Evolutionary conservation across 2,888 invertebrate genomes (phyloP), one percentile per base, ranked within the genome.

Genomic region (Zootermopsis nevadensis): DNA sequence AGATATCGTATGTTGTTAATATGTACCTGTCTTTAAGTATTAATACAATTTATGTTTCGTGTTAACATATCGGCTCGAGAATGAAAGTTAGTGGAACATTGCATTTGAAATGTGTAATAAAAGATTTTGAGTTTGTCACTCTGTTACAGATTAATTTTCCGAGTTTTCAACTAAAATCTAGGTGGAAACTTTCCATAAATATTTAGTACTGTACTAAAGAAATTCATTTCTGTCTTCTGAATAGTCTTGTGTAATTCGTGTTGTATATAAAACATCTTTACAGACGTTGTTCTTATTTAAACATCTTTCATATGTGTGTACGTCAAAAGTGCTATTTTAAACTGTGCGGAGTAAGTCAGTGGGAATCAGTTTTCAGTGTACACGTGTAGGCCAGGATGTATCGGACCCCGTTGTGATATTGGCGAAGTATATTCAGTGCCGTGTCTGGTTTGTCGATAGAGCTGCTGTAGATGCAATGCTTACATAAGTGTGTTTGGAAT

Each of bases 111-210:
- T 35, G 72, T 35, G 3, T 35, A 35, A 8, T 33, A 7, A 4
- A 35, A 35, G 24, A 35, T n/a, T 72, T 35, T 35, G 38, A 35
- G 22, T 19, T 72, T 31, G 31, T 35, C 19, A 35, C 7, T 31
- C 1, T 67, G 7, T 33, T 72, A 35, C 19, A 72, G 2, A 35
- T 4, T 33, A 72, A 24, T 72, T 72, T 31, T 4, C 24, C 22
- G 6, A 72, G 72, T 72, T 72, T 72, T 35, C 35, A 72, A 35
- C 22, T 72, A 19, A 35, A 72, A 72, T 72, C 38, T 31, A 31
- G 72, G 22, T 72, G 72, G 72, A 72, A 33, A 72, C 72, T 35
- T 6, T 72, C 30, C 19, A 30, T 67, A 55, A 55, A 55, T n/a
- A n/a, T 15, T 22, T 0, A 55, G 22, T 55, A n/a, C 10, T 55